These are phyloP conservation scores for Aurelia aurita complex sp. Pacific DNA, from an alignment of 30 jellyfish, hydroid and myxozoan genomes.

Conservation along the genomic window DNA sequence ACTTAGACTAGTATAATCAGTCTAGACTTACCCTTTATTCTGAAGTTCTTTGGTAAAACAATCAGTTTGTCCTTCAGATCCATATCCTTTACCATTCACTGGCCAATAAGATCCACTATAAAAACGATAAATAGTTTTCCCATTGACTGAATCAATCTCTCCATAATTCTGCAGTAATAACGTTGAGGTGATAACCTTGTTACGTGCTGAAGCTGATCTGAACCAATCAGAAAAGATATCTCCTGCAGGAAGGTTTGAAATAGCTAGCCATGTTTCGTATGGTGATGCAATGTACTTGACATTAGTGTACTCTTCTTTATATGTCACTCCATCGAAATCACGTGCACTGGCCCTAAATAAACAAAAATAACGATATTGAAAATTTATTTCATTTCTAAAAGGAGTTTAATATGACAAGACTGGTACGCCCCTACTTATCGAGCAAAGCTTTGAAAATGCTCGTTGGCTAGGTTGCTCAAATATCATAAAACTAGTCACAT, in stretches of 20 bases:
- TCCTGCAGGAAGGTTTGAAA: conserved; percentile 60
- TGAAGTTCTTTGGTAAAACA: conserved; percentile 59
- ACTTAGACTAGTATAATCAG: background rate
- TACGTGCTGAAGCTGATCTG: conserved; percentile 64
- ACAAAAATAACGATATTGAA: background rate
- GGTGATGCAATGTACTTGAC: conserved; percentile 74
- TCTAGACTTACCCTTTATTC: conserved; percentile 68
- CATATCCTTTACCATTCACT: conserved; percentile 77
- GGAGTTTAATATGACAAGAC: background rate
- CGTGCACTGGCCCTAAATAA: conserved; percentile 61
- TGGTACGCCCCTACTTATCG: too few relatives aligned
- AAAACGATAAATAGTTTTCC: conserved; percentile 50
- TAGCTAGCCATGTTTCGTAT: conserved; percentile 88
- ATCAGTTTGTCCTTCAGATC: conserved; percentile 74
- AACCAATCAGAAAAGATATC: conserved; percentile 84
- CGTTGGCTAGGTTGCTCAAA: too few relatives aligned
- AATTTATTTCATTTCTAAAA: too few relatives aligned
- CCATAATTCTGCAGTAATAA: conserved; percentile 57
- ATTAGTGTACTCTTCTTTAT: conserved; percentile 50
- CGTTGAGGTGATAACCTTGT: conserved; percentile 38
- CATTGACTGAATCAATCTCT: conserved; percentile 70
- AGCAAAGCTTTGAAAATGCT: too few relatives aligned
- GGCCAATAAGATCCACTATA: conserved; percentile 76
- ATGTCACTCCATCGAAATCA: conserved; percentile 71
- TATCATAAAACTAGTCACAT: too few relatives aligned